A percentile compares a stretch with the other conserved stretches of the same genome.
These are phyloP conservation scores for Sanderia malayensis DNA, from an alignment of 30 jellyfish, hydroid and myxozoan genomes.

Conservation along the genomic window DNA sequence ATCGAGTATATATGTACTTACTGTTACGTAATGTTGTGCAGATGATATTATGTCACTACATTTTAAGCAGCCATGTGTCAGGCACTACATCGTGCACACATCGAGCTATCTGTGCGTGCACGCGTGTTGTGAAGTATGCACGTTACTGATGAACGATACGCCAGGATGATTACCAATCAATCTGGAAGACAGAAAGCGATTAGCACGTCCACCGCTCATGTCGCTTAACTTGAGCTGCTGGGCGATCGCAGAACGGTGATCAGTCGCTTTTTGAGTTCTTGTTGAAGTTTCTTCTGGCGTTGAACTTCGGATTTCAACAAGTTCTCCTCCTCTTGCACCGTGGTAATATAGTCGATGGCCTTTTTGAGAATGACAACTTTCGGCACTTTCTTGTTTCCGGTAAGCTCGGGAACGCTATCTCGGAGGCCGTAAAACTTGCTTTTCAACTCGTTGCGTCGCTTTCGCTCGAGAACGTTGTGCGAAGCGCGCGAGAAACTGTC, in stretches of 20 bases:
- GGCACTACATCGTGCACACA: no score
- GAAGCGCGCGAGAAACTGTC: no score
- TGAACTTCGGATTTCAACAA: slow-evolving; percentile 37
- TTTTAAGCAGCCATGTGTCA: no score
- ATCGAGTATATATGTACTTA: no score
- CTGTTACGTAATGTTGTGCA: no score
- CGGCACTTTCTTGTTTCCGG: slow-evolving; percentile 68
- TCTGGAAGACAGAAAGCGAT: not conserved
- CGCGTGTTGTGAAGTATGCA: no score
- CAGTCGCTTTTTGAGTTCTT: slow-evolving; percentile 52
- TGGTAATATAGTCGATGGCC: slow-evolving; percentile 60
- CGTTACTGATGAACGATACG: not conserved
- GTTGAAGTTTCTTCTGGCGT: slow-evolving; percentile 48
- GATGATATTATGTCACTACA: no score
- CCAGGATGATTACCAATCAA: not conserved
- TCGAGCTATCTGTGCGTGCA: no score
- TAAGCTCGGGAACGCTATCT: slow-evolving; percentile 68
- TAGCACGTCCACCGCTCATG: no score
- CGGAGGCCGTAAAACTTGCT: slow-evolving; percentile 80
- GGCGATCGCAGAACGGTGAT: not conserved
- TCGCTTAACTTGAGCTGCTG: not conserved
- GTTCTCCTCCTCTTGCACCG: slow-evolving; percentile 46
- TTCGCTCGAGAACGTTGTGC: not conserved
- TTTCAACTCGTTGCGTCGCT: not conserved
- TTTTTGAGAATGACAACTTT: slow-evolving; percentile 77